Evolutionary conservation across 2,888 invertebrate species (phyloP).

Genomic region (Hirudinaria manillensis): DNA sequence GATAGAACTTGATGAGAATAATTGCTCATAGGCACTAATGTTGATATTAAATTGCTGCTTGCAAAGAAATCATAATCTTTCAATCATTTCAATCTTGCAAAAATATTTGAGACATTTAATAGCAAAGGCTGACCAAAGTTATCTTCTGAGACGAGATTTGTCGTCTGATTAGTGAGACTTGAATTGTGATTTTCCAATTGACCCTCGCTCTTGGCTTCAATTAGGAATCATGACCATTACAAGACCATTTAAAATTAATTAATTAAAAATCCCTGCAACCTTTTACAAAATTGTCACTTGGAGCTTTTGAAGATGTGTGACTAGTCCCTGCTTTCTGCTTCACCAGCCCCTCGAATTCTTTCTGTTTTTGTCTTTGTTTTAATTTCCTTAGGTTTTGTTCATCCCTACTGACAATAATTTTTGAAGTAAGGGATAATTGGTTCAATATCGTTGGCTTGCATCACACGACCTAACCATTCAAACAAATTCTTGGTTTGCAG

Average conservation of each 20-base stretch:
- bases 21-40: too few species aligned
- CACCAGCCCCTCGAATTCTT: slow-evolving; percentile 42
- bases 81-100: background rate
- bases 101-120: background rate
- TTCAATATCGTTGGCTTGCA: background rate
- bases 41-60: too few species aligned
- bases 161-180: background rate
- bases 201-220: background rate
- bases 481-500: too few species aligned
- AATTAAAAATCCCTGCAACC: background rate
- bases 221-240: background rate
- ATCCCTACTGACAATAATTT: slow-evolving; percentile 33
- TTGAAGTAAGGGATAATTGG: background rate
- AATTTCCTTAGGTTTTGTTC: slow-evolving; percentile 43
- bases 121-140: slow-evolving; percentile 25
- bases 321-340: background rate
- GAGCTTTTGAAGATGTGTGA: background rate
- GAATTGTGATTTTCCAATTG: background rate
- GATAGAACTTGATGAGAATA: too few species aligned
- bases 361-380: slow-evolving; percentile 45
- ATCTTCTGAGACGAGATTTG: slow-evolving; percentile 26
- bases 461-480: too few species aligned
- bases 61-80: too few species aligned
- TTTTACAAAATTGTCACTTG: background rate
- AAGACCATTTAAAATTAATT: background rate